Percentiles rank a stretch among this genome's conserved stretches.
phyloP scores from a whole-genome alignment of 2,113 vertebrate species.

The Chrysemys picta region DNA sequence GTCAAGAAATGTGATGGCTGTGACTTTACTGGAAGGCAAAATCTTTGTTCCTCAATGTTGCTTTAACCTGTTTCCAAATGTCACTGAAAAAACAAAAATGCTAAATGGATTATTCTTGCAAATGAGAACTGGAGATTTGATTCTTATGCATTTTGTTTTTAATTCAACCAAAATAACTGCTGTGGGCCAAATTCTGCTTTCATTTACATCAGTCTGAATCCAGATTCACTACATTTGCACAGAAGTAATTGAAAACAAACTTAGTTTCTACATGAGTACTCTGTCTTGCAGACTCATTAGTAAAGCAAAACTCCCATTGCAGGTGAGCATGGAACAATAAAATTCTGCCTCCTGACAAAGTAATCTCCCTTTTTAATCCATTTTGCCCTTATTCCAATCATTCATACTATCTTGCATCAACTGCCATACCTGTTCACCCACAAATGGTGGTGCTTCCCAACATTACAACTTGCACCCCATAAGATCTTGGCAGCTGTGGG shows the following conservation, averaged over 20 bases:
- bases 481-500: not conserved
- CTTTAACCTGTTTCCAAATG: slow-evolving; percentile 4
- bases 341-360: not conserved
- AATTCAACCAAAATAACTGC: slow-evolving; percentile 17
- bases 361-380: not conserved
- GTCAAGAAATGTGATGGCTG: not conserved
- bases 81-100: not conserved
- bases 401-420: not conserved
- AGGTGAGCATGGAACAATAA: not conserved
- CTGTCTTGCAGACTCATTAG: not conserved
- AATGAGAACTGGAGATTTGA: not conserved
- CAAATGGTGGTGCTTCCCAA: slow-evolving; percentile 1
- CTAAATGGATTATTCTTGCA: slow-evolving; percentile 18
- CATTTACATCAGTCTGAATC: not conserved
- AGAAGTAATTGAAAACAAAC: not conserved
- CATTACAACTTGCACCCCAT: not conserved
- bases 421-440: not conserved
- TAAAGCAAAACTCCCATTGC: not conserved
- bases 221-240: not conserved
- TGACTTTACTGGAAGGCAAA: not conserved
- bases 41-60: not conserved
- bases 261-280: not conserved
- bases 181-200: not conserved
- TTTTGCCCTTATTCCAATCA: not conserved
- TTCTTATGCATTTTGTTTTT: slow-evolving; percentile 15